Evolutionary conservation across 2,888 invertebrate species (phyloP), one percentile per base, ranked within the genome.

Genomic region (Lasius platythorax): DNA sequence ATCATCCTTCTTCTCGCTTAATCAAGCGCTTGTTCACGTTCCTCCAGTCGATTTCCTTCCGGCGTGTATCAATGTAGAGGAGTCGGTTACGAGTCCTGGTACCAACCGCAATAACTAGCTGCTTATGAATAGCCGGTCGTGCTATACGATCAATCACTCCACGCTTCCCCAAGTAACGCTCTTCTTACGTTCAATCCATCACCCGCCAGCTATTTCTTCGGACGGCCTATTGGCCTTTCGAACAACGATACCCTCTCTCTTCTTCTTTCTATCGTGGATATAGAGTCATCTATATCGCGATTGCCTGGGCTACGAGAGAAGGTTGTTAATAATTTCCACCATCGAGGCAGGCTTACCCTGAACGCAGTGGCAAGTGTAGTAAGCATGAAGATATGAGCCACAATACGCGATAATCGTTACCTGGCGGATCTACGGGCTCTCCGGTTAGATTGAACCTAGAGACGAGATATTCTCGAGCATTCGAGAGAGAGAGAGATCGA

Each of bases 251-350:
- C 64, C 61, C 87, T 85, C 79, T 89, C 84, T 84, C 66, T 33
- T 66, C 23, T 43, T 67, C 61, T 40, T 50, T 56, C 33, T n/a
- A 37, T 37, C 37, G 4, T 5, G 6, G 37, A 37, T 37, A 6
- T 50, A 30, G 46, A 12, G 74, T 56, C 68, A 18, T 81, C 23
- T 40, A 28, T 56, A 64, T 67, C 56, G 30, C 43, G 12, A 8
- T 46, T 68, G 50, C 56, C 78, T 66, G 56, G 56, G 30, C 43
- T 50, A 46, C 67, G 58, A 46, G 33, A 43, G 33, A 43, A 56
- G 84, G 84, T 79, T 89, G 87, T 89, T 89, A 89, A 89, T 89
- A 88, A 87, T 88, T 87, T 83, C 72, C 83, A 81, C 33, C 33
- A 50, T 30, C 81, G 40, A 61, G 33, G 66, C 53, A 78, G 23